A percentile compares a stretch with the other conserved stretches of the same genome.
Evolutionary conservation across 2,888 invertebrate genomes (phyloP).

Genomic region (Junonia oenone): DNA sequence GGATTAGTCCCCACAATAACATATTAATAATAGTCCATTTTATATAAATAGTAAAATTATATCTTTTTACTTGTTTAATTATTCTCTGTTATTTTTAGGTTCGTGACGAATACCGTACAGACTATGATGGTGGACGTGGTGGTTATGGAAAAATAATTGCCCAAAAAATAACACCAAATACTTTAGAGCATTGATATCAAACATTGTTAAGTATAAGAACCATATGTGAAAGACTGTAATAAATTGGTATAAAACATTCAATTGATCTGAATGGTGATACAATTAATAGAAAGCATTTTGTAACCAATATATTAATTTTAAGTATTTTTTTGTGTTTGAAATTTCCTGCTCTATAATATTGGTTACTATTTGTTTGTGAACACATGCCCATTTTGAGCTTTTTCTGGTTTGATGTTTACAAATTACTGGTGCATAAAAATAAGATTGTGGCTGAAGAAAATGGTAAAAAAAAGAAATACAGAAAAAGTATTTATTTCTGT

Average conservation of each 20-base stretch:
- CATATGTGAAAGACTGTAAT: constrained; percentile 47
- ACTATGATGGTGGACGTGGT: constrained; percentile 97
- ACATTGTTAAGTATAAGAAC: constrained; percentile 27
- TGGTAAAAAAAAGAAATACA: not conserved
- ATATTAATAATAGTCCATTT: no score
- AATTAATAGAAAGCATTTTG: constrained; percentile 20
- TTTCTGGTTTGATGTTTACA: not conserved
- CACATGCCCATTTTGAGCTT: not conserved
- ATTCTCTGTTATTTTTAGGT: constrained; percentile 79
- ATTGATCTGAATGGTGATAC: constrained; percentile 36
- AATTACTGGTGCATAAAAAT: not conserved
- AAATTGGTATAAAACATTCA: constrained; percentile 34
- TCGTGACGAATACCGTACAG: constrained; percentile 97
- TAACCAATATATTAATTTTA: constrained; percentile 20
- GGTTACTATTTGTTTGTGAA: not conserved
- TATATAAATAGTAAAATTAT: no score
- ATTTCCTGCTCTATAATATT: not conserved
- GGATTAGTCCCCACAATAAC: no score
- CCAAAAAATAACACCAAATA: constrained; percentile 86
- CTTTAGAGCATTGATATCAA: constrained; percentile 67
- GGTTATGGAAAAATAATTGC: constrained; percentile 97
- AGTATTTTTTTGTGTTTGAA: constrained; percentile 11
- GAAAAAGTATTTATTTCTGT: constrained; percentile 21
- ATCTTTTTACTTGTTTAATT: not conserved
- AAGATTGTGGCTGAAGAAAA: no score